A percentile compares a stretch with the other conserved stretches of the same genome.
phyloP scores from a whole-genome alignment of 2,888 invertebrate species.

The Eurois occulta region DNA sequence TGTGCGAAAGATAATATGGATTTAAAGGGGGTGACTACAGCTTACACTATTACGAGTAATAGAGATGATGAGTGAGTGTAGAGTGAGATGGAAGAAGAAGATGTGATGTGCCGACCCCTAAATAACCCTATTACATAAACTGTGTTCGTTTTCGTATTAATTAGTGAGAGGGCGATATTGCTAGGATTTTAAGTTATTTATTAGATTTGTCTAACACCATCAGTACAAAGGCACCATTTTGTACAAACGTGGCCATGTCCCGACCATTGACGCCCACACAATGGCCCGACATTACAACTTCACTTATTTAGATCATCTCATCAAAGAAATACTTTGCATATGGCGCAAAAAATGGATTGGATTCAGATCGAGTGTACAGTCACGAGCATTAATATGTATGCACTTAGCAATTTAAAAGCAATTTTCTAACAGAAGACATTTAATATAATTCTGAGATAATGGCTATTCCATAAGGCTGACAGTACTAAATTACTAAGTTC shows the following conservation, averaged over 20 bases:
- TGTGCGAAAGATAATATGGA: neutral
- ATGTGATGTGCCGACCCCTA: neutral
- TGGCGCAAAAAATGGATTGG: constrained; percentile 56
- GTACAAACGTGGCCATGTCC: constrained; percentile 8
- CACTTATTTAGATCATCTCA: constrained; percentile 51
- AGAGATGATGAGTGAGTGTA: too few species aligned
- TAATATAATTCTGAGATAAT: neutral
- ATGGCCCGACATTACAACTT: constrained; percentile 40
- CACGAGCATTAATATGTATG: neutral
- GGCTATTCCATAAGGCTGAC: neutral
- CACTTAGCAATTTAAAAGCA: neutral
- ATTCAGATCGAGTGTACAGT: constrained; percentile 35
- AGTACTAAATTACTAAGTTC: neutral
- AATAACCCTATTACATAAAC: too few species aligned
- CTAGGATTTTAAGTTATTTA: neutral
- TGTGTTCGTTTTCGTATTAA: too few species aligned
- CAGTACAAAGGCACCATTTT: constrained; percentile 28
- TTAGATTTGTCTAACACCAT: constrained; percentile 16
- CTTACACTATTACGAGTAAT: neutral
- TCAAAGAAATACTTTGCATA: constrained; percentile 52
- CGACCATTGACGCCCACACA: constrained; percentile 37
- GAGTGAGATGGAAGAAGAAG: neutral
- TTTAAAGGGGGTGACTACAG: neutral
- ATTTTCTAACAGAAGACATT: neutral
- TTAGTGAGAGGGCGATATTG: neutral